These are phyloP conservation scores for Oreortyx pictus DNA, from an alignment of 2,797 vertebrate species.

Conservation along the genomic window DNA sequence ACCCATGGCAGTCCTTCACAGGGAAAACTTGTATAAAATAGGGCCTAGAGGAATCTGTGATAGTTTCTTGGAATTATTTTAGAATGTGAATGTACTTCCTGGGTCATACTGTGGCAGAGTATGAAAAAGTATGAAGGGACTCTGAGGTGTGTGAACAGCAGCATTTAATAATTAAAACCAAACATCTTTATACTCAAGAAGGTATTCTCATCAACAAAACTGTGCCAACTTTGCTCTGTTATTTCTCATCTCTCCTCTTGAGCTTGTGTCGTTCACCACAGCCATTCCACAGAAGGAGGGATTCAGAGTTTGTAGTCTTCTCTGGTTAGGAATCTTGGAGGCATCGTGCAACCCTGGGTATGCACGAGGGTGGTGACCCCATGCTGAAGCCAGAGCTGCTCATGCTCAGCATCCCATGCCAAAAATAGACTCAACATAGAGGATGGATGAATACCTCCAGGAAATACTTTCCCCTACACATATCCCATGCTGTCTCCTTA, in stretches of 20 bases:
- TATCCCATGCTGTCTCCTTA: not conserved
- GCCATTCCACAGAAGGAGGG: not conserved
- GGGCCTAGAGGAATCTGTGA: not conserved
- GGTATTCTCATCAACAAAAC: not conserved
- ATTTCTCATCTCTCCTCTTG: not conserved
- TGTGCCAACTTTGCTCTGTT: not conserved
- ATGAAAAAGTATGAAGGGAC: not conserved
- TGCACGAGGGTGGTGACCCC: not conserved
- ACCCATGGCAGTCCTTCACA: slow-evolving; percentile 28
- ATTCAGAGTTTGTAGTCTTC: not conserved
- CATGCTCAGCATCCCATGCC: fast-evolving
- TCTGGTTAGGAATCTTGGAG: not conserved
- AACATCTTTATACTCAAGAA: not conserved
- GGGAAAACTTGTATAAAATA: not conserved
- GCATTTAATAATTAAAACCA: not conserved
- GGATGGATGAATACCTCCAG: fast-evolving
- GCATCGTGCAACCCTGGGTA: fast-evolving
- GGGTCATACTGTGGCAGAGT: not conserved
- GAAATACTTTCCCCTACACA: not conserved
- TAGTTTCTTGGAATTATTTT: not conserved
- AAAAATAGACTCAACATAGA: not conserved
- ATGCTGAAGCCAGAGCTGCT: not conserved
- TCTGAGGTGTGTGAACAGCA: fast-evolving
- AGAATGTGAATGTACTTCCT: not conserved
- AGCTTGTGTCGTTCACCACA: not conserved